Conservation (phyloP, 2,797 vertebrate genomes). For the Epinephelus coioides region DNA sequence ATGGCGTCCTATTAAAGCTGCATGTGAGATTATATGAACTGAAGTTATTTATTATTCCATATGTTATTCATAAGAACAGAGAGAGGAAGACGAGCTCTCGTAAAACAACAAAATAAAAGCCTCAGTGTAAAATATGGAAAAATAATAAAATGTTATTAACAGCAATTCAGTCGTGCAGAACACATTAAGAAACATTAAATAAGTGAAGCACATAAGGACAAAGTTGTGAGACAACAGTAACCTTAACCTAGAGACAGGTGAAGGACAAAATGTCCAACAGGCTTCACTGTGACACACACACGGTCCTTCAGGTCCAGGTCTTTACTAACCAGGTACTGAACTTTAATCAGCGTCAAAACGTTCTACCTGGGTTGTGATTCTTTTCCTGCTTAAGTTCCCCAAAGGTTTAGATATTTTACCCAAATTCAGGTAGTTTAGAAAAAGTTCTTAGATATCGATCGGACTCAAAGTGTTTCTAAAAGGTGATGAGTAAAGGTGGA, state of each 20-base stretch:
- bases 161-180: constrained; percentile 20
- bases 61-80: constrained; percentile 44
- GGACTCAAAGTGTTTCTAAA: neutral
- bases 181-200: neutral
- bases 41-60: constrained; percentile 24
- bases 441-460: neutral
- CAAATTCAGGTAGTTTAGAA: no score
- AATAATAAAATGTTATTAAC: constrained; percentile 35
- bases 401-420: neutral
- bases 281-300: neutral
- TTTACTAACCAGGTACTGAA: neutral
- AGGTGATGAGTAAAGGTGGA: neutral
- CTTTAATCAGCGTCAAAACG: neutral
- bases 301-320: neutral
- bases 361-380: neutral
- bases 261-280: no score
- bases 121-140: constrained; percentile 37
- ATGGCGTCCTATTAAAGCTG: constrained; percentile 42
- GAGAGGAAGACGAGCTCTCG: constrained; percentile 14
- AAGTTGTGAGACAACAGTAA: neutral
- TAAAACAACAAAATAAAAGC: constrained; percentile 61
- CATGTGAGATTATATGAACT: constrained; percentile 19
- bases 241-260: no score
- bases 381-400: neutral
- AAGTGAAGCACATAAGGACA: neutral